A percentile compares a stretch with the other conserved stretches of the same genome.
These are phyloP conservation scores for Malurus alboscapulatus DNA, from an alignment of 2,113 vertebrate species.

Conservation along the genomic window DNA sequence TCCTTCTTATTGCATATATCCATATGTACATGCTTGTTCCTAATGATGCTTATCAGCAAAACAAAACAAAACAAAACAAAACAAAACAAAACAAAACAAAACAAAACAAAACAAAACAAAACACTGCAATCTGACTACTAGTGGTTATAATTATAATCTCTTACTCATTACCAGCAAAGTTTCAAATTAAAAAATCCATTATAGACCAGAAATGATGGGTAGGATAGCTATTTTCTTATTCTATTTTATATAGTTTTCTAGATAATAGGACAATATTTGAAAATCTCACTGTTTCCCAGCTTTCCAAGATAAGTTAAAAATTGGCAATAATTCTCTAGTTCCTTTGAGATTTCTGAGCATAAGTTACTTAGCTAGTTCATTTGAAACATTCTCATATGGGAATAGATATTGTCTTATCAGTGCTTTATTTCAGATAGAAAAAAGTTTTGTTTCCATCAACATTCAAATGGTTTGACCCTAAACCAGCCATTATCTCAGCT, in stretches of 20 bases:
- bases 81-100: neutral
- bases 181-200: neutral
- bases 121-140: neutral
- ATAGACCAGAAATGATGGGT: neutral
- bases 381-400: neutral
- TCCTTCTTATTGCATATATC: slow-evolving; percentile 51
- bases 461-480: neutral
- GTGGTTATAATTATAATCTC: neutral
- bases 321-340: neutral
- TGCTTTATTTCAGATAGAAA: slow-evolving; percentile 28
- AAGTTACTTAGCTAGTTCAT: neutral
- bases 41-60: slow-evolving; percentile 27
- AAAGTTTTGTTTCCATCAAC: slow-evolving; percentile 2
- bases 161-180: neutral
- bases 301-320: slow-evolving; percentile 11
- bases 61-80: neutral
- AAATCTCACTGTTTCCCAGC: neutral
- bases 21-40: slow-evolving; percentile 29
- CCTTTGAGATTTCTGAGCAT: neutral
- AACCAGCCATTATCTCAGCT: slow-evolving; percentile 36
- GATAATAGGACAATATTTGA: neutral
- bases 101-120: neutral
- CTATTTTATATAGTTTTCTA: neutral
- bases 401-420: slow-evolving; percentile 23
- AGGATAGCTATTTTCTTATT: neutral